A percentile compares a stretch with the other conserved stretches of the same genome.
These are phyloP conservation scores for Oconnorella tubifera DNA, from an alignment of 2,888 invertebrate genomes.

Conservation along the genomic window DNA sequence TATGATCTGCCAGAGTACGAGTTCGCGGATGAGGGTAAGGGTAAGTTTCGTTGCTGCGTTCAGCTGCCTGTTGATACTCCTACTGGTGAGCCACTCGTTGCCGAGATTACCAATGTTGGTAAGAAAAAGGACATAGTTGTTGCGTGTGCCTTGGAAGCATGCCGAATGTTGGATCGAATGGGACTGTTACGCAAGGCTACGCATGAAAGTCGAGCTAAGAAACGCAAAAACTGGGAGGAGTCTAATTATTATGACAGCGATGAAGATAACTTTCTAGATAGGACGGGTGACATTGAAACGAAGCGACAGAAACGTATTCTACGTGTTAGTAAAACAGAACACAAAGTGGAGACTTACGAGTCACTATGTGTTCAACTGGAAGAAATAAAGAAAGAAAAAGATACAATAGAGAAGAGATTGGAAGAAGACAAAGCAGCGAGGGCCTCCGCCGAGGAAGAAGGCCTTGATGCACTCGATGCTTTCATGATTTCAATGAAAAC, in stretches of 20 bases:
- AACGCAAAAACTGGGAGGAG: conserved; percentile 73
- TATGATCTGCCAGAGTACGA: conserved; percentile 79
- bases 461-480: conserved; percentile 73
- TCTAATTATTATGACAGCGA: conserved; percentile 93
- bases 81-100: conserved; percentile 71
- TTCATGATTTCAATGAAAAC: conserved; percentile 67
- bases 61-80: conserved; percentile 75
- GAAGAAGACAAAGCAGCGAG: conserved; percentile 39
- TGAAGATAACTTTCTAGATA: conserved; percentile 90
- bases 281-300: conserved; percentile 86
- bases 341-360: conserved; percentile 63
- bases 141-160: conserved; percentile 92
- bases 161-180: conserved; percentile 80
- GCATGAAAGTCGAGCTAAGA: conserved; percentile 67
- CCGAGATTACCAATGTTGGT: conserved; percentile 74
- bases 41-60: conserved; percentile 73
- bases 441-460: conserved; percentile 34
- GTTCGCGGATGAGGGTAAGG: conserved; percentile 78
- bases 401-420: conserved; percentile 63
- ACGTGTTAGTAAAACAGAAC: conserved; percentile 57
- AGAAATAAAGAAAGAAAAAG: conserved; percentile 60
- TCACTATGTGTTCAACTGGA: conserved; percentile 62
- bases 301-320: conserved; percentile 77
- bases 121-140: conserved; percentile 91
- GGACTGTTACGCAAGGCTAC: conserved; percentile 75